Conservation (phyloP, 2,888 invertebrate species). For the Chrysolina haemoptera region DNA sequence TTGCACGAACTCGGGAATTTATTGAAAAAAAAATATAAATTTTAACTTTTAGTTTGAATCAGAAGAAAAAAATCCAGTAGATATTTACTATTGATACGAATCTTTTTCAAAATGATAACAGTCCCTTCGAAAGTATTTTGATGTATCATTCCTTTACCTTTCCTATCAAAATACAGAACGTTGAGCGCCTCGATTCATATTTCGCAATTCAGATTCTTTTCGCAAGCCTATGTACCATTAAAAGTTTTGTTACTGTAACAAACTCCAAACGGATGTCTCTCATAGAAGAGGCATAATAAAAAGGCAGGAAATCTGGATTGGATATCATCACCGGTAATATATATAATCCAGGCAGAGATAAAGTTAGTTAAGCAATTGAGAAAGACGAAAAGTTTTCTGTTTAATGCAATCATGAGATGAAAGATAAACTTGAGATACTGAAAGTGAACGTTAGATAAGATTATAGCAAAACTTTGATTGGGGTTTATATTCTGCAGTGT, state of each 20-base stretch:
- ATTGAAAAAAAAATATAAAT: no score
- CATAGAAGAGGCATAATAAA: slow-evolving; percentile 36
- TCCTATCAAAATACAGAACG: no score
- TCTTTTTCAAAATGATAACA: no score
- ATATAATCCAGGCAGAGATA: slow-evolving; percentile 45
- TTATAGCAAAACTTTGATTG: slow-evolving; percentile 56
- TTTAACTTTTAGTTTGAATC: no score
- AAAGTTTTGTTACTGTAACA: slow-evolving; percentile 12
- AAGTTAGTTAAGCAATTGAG: slow-evolving; percentile 45
- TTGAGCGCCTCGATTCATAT: no score
- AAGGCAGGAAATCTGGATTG: slow-evolving; percentile 37
- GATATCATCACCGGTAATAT: slow-evolving; percentile 46
- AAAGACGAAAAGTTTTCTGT: slow-evolving; percentile 51
- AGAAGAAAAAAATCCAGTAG: no score
- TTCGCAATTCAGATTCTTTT: no score
- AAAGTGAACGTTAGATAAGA: slow-evolving; percentile 58
- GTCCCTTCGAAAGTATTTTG: no score
- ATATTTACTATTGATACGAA: no score
- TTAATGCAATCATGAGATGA: slow-evolving; percentile 57
- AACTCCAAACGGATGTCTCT: slow-evolving; percentile 21
- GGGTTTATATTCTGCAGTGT: slow-evolving; percentile 45
- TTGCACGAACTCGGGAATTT: no score
- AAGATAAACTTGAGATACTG: slow-evolving; percentile 56
- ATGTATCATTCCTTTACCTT: no score
- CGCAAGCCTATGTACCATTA: neutral